Evolutionary conservation across 2,113 vertebrate species (phyloP).

Genomic region (Neoarius graeffei): DNA sequence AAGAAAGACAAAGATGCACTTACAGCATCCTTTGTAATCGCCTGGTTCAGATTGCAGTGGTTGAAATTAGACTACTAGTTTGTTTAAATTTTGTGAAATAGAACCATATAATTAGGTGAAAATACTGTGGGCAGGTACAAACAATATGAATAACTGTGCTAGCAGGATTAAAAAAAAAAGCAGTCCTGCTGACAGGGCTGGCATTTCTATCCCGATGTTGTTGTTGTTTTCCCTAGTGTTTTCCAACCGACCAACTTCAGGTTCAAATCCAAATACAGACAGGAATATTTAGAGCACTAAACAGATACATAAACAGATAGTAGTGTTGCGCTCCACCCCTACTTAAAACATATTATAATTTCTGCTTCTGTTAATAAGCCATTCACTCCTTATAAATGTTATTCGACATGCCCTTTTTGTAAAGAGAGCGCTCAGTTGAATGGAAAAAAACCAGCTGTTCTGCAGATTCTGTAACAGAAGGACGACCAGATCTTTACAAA

Average conservation of each 20-base stretch:
- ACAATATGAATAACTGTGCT: not conserved
- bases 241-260: not conserved
- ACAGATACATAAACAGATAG: not conserved
- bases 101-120: not conserved
- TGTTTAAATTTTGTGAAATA: not conserved
- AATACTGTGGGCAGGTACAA: not conserved
- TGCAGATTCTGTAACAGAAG: not conserved
- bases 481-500: not conserved
- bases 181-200: not conserved
- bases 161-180: not conserved
- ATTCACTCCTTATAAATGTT: not conserved
- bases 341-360: not conserved
- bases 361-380: not conserved
- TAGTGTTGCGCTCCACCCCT: not conserved
- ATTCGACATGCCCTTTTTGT: slow-evolving; percentile 3
- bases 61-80: not conserved
- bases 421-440: slow-evolving; percentile 30
- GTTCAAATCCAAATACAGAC: not conserved
- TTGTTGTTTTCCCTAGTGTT: not conserved
- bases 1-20: not conserved
- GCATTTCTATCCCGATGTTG: not conserved
- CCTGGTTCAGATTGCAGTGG: not conserved
- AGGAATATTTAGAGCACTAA: not conserved
- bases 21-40: not conserved
- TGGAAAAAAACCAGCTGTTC: slow-evolving; percentile 51